Percentiles rank a stretch among this genome's conserved stretches.
phyloP scores from a whole-genome alignment of 2,888 invertebrate species.

The Alitta virens region DNA sequence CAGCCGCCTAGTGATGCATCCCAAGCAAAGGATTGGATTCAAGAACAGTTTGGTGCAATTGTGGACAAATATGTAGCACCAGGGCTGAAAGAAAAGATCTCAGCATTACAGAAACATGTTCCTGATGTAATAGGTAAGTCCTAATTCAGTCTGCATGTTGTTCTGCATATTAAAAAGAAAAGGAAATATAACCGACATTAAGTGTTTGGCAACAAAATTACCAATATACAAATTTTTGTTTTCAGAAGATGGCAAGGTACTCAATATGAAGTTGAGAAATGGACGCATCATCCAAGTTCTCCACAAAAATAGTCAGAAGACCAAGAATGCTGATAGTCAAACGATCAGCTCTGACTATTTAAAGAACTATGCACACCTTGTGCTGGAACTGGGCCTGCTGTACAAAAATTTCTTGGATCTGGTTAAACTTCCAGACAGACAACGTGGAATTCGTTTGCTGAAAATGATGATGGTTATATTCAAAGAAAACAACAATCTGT shows the following conservation, averaged over 20 bases:
- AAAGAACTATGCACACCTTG: constrained; percentile 10
- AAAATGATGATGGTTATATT: constrained; percentile 12
- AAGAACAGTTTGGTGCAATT: constrained; percentile 9
- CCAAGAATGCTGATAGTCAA: background rate
- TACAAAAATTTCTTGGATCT: constrained; percentile 2
- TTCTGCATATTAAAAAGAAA: too few relatives aligned
- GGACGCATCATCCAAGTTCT: background rate
- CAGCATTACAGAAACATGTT: background rate
- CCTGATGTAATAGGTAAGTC: too few relatives aligned
- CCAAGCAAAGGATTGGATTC: constrained; percentile 8
- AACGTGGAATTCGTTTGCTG: background rate
- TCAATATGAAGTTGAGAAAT: background rate
- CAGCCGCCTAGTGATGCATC: background rate
- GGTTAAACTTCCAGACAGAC: constrained; percentile 2
- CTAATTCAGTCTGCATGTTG: too few relatives aligned
- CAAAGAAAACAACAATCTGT: background rate
- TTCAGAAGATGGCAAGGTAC: background rate
- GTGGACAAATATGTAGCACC: constrained; percentile 11
- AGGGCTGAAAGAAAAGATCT: background rate
- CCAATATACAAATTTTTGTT: too few relatives aligned
- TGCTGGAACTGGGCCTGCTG: constrained; percentile 9
- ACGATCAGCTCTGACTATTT: background rate
- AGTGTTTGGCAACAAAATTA: too few relatives aligned
- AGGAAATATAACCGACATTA: too few relatives aligned
- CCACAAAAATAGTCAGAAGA: background rate